phyloP scores from a whole-genome alignment of 2,888 invertebrate genomes.

The Mesorhabditis spiculigera region DNA sequence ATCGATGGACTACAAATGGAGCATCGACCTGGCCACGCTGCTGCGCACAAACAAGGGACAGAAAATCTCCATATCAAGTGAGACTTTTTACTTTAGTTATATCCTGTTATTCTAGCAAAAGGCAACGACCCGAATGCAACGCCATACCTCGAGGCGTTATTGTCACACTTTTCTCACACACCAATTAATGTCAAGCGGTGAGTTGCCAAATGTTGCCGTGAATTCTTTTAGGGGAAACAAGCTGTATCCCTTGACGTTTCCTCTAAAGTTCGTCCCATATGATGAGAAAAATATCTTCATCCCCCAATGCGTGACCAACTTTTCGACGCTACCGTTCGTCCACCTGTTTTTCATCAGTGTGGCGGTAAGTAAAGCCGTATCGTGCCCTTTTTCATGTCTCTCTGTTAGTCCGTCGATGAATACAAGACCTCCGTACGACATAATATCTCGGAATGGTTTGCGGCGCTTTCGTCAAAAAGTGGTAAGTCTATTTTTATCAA shows the following conservation, averaged over 20 bases:
- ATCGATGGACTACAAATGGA: conserved; percentile 19
- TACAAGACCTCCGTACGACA: conserved; percentile 47
- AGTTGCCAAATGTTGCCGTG: background rate
- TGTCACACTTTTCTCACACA: conserved; percentile 30
- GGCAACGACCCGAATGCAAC: conserved; percentile 30
- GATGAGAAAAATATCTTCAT: conserved; percentile 35
- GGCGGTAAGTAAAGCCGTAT: conserved; percentile 22
- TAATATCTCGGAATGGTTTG: conserved; percentile 55
- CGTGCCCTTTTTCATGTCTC: background rate
- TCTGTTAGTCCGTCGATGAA: conserved; percentile 47
- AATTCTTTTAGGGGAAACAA: conserved; percentile 32
- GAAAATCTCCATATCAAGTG: conserved; percentile 10
- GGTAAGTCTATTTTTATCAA: conserved; percentile 7
- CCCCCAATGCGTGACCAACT: conserved; percentile 22
- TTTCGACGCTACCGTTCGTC: conserved; percentile 38
- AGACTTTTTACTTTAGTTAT: conserved; percentile 6
- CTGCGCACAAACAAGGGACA: conserved; percentile 13
- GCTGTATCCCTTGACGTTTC: conserved; percentile 28
- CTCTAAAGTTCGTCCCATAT: conserved; percentile 41
- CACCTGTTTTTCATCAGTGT: conserved; percentile 50
- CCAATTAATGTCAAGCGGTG: conserved; percentile 32
- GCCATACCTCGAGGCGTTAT: conserved; percentile 35
- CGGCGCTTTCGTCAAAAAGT: conserved; percentile 18
- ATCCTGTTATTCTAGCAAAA: conserved; percentile 19
- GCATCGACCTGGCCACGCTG: conserved; percentile 17